Evolutionary conservation across 2,797 vertebrate species (phyloP).

Genomic region (Phaenicophaeus curvirostris): DNA sequence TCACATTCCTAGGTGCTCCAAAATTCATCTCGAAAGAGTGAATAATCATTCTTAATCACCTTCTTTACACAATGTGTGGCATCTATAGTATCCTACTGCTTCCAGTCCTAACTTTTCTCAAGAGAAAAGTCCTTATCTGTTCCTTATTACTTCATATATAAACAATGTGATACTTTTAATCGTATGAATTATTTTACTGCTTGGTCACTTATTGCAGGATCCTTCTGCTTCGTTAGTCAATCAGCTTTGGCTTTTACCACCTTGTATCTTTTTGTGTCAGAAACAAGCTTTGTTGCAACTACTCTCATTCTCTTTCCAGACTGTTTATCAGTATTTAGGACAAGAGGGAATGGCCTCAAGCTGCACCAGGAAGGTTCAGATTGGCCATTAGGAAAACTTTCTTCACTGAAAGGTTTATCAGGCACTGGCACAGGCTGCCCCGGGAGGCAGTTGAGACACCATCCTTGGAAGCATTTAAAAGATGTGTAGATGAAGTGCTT

Average conservation of each 20-base stretch:
- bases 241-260: not conserved
- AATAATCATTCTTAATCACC: not conserved
- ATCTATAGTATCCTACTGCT: not conserved
- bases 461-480: too few species aligned
- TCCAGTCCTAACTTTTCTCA: not conserved
- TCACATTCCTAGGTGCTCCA: not conserved
- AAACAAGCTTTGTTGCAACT: not conserved
- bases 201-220: not conserved
- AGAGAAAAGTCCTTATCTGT: not conserved
- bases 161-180: not conserved
- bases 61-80: not conserved
- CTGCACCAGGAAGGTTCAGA: too few species aligned
- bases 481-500: too few species aligned
- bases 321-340: not conserved
- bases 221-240: not conserved
- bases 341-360: too few species aligned
- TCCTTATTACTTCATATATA: not conserved
- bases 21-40: not conserved
- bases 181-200: not conserved
- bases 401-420: too few species aligned
- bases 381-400: too few species aligned
- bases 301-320: not conserved
- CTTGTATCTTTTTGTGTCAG: not conserved
- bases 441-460: too few species aligned
- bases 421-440: too few species aligned